phyloP scores from a whole-genome alignment of 2,113 vertebrate species.

The Scomber colias region DNA sequence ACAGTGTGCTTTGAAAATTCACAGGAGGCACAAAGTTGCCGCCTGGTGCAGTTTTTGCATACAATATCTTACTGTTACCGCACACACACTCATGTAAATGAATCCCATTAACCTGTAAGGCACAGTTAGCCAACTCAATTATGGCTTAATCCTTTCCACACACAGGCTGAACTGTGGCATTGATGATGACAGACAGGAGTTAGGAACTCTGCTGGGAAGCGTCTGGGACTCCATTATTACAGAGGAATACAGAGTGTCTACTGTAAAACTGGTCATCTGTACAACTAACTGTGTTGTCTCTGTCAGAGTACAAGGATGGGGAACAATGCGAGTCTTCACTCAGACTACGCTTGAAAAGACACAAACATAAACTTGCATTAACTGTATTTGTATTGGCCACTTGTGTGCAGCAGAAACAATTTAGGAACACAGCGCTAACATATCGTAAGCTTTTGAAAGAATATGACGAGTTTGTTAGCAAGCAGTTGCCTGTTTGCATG shows the following conservation, averaged over 20 bases:
- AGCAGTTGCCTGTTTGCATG: no score
- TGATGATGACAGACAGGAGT: conserved; percentile 35
- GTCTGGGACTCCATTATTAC: conserved; percentile 31
- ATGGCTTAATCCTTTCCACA: conserved; percentile 72
- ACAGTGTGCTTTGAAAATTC: no score
- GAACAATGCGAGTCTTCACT: conserved; percentile 37
- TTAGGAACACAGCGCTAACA: no score
- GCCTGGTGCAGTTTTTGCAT: not conserved
- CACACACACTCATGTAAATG: conserved; percentile 28
- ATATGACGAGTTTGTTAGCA: no score
- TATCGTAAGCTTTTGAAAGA: no score
- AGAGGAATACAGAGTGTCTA: conserved; percentile 17
- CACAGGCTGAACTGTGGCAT: conserved; percentile 38
- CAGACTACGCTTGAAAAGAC: not conserved
- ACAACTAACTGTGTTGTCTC: conserved; percentile 25
- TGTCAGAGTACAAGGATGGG: not conserved
- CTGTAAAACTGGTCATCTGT: conserved; percentile 21
- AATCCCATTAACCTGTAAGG: conserved; percentile 75
- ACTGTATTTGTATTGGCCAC: no score
- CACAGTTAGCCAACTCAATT: conserved; percentile 72
- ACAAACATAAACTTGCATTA: not conserved
- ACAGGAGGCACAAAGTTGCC: not conserved
- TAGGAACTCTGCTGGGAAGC: conserved; percentile 37
- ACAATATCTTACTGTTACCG: conserved; percentile 3
- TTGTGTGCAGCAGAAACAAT: no score